A percentile compares a stretch with the other conserved stretches of the same genome.
phyloP scores from a whole-genome alignment of 30 jellyfish, hydroid and myxozoan genomes.

The Chrysaora quinquecirrha region DNA sequence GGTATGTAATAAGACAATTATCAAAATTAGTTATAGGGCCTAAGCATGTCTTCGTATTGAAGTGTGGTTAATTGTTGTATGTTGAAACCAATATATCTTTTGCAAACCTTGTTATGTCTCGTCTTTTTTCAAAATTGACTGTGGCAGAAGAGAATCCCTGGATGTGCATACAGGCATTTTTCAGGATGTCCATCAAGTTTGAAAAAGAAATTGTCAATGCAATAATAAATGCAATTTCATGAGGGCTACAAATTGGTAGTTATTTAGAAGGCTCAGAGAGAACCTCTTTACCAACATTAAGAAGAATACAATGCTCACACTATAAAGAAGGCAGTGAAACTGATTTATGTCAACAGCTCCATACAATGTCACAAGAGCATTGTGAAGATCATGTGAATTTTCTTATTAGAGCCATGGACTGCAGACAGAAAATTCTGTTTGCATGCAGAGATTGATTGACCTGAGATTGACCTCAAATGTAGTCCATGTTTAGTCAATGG shows the following conservation, averaged over 20 bases:
- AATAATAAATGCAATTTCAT: slow-evolving; percentile 5
- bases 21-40: too few relatives aligned
- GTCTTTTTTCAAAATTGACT: too few relatives aligned
- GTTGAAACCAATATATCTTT: too few relatives aligned
- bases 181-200: too few relatives aligned
- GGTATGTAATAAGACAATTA: too few relatives aligned
- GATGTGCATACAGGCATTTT: too few relatives aligned
- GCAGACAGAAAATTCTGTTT: slow-evolving; percentile 41
- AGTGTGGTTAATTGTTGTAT: too few relatives aligned
- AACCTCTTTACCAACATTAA: neutral
- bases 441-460: slow-evolving; percentile 41
- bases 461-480: slow-evolving; percentile 33
- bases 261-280: slow-evolving; percentile 14
- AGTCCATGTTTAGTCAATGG: slow-evolving; percentile 29
- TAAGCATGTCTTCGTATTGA: too few relatives aligned
- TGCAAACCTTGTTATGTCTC: too few relatives aligned
- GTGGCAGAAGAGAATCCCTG: too few relatives aligned
- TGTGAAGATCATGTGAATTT: slow-evolving; percentile 13
- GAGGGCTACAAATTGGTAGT: neutral
- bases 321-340: neutral
- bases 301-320: neutral
- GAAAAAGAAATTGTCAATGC: slow-evolving; percentile 15
- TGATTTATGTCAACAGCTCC: neutral
- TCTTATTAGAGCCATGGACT: slow-evolving; percentile 32
- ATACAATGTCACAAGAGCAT: neutral